Base-by-base conservation (phyloP, 2,113 vertebrate genomes). In the Ctenomys sociabilis region DNA sequence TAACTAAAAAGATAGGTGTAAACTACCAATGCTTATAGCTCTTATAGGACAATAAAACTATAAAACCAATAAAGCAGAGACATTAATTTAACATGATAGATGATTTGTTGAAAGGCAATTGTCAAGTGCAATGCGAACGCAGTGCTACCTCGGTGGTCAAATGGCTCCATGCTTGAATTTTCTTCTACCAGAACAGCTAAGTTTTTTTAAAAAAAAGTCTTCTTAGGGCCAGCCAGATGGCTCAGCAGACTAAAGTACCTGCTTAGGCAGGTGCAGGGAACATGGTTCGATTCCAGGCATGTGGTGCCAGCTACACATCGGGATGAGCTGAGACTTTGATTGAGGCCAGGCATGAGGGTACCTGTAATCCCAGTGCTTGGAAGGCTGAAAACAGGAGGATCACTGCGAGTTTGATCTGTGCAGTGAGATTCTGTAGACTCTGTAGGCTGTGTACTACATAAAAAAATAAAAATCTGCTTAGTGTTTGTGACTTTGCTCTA, bases 31-130 rank as follows among this genome's bases (percentile, higher is more conserved):
- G 24, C 12, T 85, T 80, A 75, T 87, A 9, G 3, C 66, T 90
- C 16, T 75, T 81, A 63, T n/a, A 73, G 73, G 49, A 17, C 28
- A 73, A 40, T 64, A 95, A 91, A 88, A 83, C 28, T 83, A 52
- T 9, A 86, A 88, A 66, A 64, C 12, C 10, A 95, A 26, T 91
- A 92, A 93, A 93, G 78, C 75, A 90, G 35, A 35, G 14, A 35
- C 10, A 70, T 82, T 93, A 59, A 88, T 78, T 88, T 92, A 83
- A 88, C 84, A 4, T 80, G 45, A 82, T 91, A 30, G 35, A 73
- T 72, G 37, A 96, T 21, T 92, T 59, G 35, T 88, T 72, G 43
- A 88, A 52, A 87, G 32, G 73, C 92, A 96, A 88, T 92, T 85
- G 35, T 81, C 32, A 54, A 52, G 66, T 68, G 45, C 72, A 52